phyloP scores from a whole-genome alignment of 1,140 invertebrate genomes.

The Phenacoccus solenopsis region DNA sequence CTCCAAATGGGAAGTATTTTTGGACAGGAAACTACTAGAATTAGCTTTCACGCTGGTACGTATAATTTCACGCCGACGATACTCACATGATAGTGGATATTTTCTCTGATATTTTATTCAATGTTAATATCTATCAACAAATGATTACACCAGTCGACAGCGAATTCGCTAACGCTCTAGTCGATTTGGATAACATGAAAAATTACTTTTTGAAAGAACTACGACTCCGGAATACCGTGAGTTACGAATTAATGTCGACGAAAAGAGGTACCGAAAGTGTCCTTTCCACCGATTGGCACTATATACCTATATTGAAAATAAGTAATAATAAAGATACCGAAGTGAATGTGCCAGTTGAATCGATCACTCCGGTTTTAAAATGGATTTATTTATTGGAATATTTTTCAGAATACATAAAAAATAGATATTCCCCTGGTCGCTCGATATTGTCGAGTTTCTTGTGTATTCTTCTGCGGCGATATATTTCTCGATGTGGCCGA shows the following conservation, averaged over 20 bases:
- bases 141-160: not conserved
- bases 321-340: conserved; percentile 26
- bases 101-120: not conserved
- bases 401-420: conserved; percentile 23
- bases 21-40: not conserved
- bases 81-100: not conserved
- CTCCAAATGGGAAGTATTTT: not conserved
- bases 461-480: conserved; percentile 37
- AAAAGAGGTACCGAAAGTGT: conserved; percentile 24
- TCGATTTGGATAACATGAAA: not conserved
- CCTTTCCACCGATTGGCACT: conserved; percentile 30
- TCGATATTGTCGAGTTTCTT: conserved; percentile 34
- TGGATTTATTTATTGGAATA: conserved; percentile 29
- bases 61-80: not conserved
- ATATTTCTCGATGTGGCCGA: conserved; percentile 34
- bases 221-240: not conserved
- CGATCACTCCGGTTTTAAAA: conserved; percentile 24
- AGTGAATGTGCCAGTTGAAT: conserved; percentile 19
- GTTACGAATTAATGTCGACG: not conserved
- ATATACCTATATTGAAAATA: conserved; percentile 29
- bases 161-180: not conserved
- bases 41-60: not conserved
- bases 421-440: conserved; percentile 25
- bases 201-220: not conserved
- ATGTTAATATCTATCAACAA: conserved; percentile 4